Base-by-base conservation (phyloP, 2,888 invertebrate species). In the Scrobipalpa costella region DNA sequence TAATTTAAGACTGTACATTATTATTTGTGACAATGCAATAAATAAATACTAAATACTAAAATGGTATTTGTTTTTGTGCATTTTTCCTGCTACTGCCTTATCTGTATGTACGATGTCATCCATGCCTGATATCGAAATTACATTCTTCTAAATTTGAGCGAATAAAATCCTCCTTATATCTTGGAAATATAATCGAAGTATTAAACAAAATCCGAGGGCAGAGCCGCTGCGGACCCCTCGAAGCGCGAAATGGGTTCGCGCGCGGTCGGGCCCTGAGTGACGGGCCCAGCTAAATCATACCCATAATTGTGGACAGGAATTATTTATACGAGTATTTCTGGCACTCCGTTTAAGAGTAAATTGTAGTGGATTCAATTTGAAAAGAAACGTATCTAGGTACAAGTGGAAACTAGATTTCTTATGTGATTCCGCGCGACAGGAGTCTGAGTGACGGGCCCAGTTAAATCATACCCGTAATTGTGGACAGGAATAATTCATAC, bases 181-280 rank as follows among this genome's bases (percentile, higher is more conserved):
- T 21, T 7, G 21, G 13, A 49, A 52, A 52, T 52, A 27, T 52
- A 52, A 52, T 52, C 50, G 27, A 52, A 52, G 50, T 27, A 52
- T 27, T 52, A 52, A 52, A 52, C 50, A 52, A 52, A 21, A 52
- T 21, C 21, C 13, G 9, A 3, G 27, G 19, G 17, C 8, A 8
- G 50, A 11, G 13, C 50, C 3, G 27, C 21, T 21, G 21, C 21
- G 21, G 21, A 21, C 21, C 50, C 13, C 13, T 11, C 19, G 49
- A 9, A 58, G 63, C 63, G 63, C 63, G 63, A 63, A 63, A 63
- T 57, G 49, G 44, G 49, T 21, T 58, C 33, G 8, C 55, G 62
- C 52, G 11, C 40, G 62, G 17, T 55, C 52, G 13, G 21, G 8
- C 21, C 7, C 40, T 62, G 62, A 55, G 11, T 38, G 62, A 55